Conservation (phyloP, 2,888 invertebrate genomes). For the Metalampra italica region DNA sequence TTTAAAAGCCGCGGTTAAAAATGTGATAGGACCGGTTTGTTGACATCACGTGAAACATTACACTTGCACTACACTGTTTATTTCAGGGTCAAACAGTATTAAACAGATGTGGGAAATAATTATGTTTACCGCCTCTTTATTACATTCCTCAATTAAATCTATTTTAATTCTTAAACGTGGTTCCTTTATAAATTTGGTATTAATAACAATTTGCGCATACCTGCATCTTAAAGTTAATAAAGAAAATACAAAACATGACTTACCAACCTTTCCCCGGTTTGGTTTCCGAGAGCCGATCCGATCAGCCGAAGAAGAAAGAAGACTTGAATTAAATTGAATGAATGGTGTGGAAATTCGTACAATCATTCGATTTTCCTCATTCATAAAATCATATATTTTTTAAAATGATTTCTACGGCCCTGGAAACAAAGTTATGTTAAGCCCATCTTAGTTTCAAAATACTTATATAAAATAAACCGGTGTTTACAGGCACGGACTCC, state of each 20-base stretch:
- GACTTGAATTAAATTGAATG: conserved; percentile 22
- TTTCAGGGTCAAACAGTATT: conserved; percentile 43
- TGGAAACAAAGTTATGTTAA: too few relatives aligned
- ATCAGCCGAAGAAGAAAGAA: too few relatives aligned
- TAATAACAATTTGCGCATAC: neutral
- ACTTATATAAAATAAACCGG: too few relatives aligned
- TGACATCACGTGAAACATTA: conserved; percentile 41
- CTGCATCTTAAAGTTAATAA: conserved; percentile 1
- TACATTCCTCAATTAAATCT: too few relatives aligned
- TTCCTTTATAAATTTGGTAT: neutral
- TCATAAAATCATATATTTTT: too few relatives aligned
- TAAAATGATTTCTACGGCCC: too few relatives aligned
- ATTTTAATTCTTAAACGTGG: neutral
- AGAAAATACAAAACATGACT: conserved; percentile 30
- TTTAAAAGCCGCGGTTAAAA: neutral
- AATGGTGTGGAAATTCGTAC: conserved; percentile 1
- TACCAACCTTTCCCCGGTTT: conserved; percentile 29
- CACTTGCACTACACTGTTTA: conserved; percentile 20
- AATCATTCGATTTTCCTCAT: neutral
- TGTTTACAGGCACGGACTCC: too few relatives aligned
- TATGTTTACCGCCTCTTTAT: neutral
- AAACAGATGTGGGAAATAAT: conserved; percentile 28
- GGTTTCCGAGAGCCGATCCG: conserved; percentile 7
- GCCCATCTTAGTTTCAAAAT: too few relatives aligned
- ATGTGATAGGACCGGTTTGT: conserved; percentile 26